phyloP scores from a whole-genome alignment of 1,140 invertebrate genomes.

The Penaeus japonicus region DNA sequence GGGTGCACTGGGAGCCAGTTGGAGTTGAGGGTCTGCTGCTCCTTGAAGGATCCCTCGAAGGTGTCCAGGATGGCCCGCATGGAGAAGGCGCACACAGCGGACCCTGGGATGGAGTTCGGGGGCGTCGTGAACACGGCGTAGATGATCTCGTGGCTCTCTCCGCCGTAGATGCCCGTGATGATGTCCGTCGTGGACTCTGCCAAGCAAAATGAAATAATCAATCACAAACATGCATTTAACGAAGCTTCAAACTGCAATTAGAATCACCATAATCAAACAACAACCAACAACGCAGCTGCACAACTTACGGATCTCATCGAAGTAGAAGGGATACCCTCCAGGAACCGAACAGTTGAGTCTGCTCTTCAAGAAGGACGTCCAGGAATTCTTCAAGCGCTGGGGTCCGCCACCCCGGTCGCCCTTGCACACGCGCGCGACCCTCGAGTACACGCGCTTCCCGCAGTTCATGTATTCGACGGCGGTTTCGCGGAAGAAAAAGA shows the following conservation, averaged over 20 bases:
- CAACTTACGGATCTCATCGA: slow-evolving; percentile 97
- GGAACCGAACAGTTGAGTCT: slow-evolving; percentile 94
- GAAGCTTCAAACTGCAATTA: background rate
- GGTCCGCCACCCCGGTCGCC: slow-evolving; percentile 83
- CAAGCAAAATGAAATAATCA: background rate
- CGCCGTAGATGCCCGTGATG: slow-evolving; percentile 75
- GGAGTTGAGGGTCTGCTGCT: slow-evolving; percentile 88
- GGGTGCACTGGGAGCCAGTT: slow-evolving; percentile 85
- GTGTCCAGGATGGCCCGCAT: slow-evolving; percentile 80
- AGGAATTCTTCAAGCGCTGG: slow-evolving; percentile 73
- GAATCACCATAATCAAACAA: background rate
- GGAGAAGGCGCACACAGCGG: slow-evolving; percentile 72
- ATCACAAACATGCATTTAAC: background rate
- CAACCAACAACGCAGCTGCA: slow-evolving; percentile 60
- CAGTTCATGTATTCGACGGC: slow-evolving; percentile 96
- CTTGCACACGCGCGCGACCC: slow-evolving; percentile 95
- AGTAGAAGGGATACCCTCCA: slow-evolving; percentile 96
- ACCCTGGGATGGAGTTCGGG: slow-evolving; percentile 88
- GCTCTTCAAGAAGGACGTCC: slow-evolving; percentile 95
- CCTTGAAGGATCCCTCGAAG: slow-evolving; percentile 82
- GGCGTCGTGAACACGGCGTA: slow-evolving; percentile 97
- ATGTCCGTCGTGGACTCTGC: slow-evolving; percentile 81
- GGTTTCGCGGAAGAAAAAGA: slow-evolving; percentile 96
- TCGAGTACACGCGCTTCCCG: slow-evolving; percentile 93
- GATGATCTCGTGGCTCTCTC: slow-evolving; percentile 77